These are phyloP conservation scores for Symphodus melops DNA, from an alignment of 2,113 vertebrate genomes.

Conservation along the genomic window DNA sequence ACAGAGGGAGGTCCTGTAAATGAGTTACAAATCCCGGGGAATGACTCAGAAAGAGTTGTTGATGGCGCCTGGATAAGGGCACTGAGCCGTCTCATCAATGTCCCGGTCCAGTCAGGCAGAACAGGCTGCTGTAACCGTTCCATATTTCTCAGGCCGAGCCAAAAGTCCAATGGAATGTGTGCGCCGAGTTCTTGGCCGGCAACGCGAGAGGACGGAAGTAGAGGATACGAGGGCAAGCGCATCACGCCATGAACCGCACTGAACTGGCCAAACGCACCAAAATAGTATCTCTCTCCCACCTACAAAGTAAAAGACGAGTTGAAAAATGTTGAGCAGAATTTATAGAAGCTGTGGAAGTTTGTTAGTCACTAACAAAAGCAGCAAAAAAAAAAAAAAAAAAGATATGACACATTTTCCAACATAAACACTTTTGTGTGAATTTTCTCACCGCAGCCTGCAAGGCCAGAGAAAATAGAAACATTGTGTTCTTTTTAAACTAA, in stretches of 20 bases:
- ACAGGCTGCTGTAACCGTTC: conserved; percentile 57
- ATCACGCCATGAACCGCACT: conserved; percentile 19
- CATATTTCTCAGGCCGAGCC: conserved; percentile 53
- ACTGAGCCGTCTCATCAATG: conserved; percentile 60
- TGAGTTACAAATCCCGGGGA: conserved; percentile 33
- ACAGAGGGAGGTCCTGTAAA: conserved; percentile 30
- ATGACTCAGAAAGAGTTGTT: conserved; percentile 27
- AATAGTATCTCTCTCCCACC: neutral
- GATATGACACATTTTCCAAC: neutral
- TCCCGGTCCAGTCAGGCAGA: conserved; percentile 64
- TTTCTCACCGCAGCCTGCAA: no score
- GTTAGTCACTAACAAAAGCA: neutral
- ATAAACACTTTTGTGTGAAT: neutral
- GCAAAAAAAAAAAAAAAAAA: neutral
- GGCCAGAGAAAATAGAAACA: no score
- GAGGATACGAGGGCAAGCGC: conserved; percentile 30
- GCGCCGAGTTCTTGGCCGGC: conserved; percentile 44
- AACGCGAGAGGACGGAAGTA: conserved; percentile 17
- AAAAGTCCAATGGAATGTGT: conserved; percentile 58
- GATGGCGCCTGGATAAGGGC: conserved; percentile 52
- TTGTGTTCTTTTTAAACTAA: no score
- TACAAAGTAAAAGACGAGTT: neutral
- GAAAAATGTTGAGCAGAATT: neutral
- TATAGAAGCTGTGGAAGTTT: neutral
- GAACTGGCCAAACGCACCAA: conserved; percentile 11